Conservation (phyloP, 2,888 invertebrate species). For the Tenthredo distinguenda region DNA sequence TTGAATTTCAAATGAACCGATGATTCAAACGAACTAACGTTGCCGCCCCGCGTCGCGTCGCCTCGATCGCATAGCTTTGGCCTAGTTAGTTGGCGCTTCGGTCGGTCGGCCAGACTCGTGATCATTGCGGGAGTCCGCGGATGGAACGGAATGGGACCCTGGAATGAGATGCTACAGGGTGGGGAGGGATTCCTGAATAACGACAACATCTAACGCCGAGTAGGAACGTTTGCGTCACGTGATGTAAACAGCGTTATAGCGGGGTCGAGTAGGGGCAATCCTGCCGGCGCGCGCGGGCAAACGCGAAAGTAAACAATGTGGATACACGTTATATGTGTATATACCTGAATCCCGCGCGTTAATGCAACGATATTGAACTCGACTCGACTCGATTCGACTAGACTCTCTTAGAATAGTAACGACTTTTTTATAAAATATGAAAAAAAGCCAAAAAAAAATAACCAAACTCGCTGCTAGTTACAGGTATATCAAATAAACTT, state of each 20-base stretch:
- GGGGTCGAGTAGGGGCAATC: not conserved
- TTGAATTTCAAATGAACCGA: not conserved
- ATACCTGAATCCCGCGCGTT: not conserved
- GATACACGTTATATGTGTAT: not conserved
- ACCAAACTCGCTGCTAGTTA: not conserved
- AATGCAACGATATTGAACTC: not conserved
- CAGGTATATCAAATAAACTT: not conserved
- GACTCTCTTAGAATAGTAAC: not conserved
- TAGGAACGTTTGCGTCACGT: constrained; percentile 28
- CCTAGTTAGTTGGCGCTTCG: constrained; percentile 33
- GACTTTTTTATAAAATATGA: not conserved
- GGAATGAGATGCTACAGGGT: not conserved
- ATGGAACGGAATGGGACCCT: not conserved
- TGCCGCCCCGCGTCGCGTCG: not conserved
- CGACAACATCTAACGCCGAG: constrained; percentile 13
- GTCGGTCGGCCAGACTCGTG: constrained; percentile 26
- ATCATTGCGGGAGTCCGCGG: constrained; percentile 2
- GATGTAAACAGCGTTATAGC: constrained; percentile 42
- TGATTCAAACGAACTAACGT: not conserved
- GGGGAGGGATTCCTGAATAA: constrained; percentile 5
- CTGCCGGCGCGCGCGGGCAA: not conserved
- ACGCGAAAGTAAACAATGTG: constrained; percentile 21
- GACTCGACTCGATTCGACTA: not conserved
- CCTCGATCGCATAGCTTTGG: constrained; percentile 12
- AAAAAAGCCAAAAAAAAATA: not conserved